Percentiles rank a stretch among this genome's conserved stretches.
Conservation (phyloP, 23 tunicate species). For the Styela plicata region DNA sequence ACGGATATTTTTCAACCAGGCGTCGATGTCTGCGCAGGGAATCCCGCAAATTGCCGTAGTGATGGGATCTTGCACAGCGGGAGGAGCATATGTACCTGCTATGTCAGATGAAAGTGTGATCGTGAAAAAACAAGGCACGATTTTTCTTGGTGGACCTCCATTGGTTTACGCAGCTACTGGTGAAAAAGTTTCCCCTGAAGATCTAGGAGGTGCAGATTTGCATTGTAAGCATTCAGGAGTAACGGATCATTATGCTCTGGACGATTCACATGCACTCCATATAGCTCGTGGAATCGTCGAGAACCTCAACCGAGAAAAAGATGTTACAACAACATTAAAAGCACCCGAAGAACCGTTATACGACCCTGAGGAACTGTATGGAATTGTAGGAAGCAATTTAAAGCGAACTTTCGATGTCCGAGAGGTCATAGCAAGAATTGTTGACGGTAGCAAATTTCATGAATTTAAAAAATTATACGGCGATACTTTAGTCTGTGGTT, state of each 20-base stretch:
- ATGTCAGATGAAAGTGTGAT: conserved; percentile 98
- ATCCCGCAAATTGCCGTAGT: conserved; percentile 94
- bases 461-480: conserved; percentile 93
- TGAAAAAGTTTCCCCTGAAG: conserved; percentile 91
- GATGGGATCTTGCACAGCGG: conserved; percentile 99
- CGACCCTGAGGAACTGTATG: conserved; percentile 80
- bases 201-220: conserved; percentile 93
- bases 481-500: conserved; percentile 92
- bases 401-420: conserved; percentile 84
- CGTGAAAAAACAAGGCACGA: conserved; percentile 88
- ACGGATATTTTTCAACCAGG: conserved; percentile 96
- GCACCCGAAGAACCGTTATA: conserved; percentile 71
- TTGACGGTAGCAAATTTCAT: conserved; percentile 87
- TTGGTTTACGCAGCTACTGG: conserved; percentile 99
- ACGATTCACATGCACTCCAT: conserved; percentile 89
- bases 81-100: conserved; percentile 99
- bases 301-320: conserved; percentile 56
- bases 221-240: conserved; percentile 96
- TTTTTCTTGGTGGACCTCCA: conserved; percentile 98
- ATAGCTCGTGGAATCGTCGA: conserved; percentile 75
- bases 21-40: conserved; percentile 93
- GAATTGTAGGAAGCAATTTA: conserved; percentile 94
- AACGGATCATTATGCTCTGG: conserved; percentile 92
- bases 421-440: conserved; percentile 91
- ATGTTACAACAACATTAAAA: conserved; percentile 30